Conservation (phyloP, 1,140 invertebrate species). For the Adelges cooleyi region DNA sequence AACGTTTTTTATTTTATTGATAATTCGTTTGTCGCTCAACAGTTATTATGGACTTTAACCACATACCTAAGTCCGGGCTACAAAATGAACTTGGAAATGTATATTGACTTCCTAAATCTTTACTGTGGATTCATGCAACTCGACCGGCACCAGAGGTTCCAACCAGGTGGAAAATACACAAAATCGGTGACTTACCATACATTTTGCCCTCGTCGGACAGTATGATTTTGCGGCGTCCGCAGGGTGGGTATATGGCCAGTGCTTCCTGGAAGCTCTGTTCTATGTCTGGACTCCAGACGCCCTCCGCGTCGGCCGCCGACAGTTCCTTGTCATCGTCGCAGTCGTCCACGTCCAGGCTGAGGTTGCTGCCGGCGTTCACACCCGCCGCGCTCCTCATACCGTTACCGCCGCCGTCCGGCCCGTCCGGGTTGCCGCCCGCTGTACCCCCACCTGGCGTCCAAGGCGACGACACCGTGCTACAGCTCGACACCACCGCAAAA, state of each 20-base stretch:
- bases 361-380: conserved; percentile 47
- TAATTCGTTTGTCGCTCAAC: too few species aligned
- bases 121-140: too few species aligned
- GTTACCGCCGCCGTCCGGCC: conserved; percentile 40
- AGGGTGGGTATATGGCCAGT: conserved; percentile 97
- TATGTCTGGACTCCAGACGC: conserved; percentile 99
- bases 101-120: too few species aligned
- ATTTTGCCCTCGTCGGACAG: conserved; percentile 99
- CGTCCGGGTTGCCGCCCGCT: conserved; percentile 54
- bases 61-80: too few species aligned
- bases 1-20: too few species aligned
- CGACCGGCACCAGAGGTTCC: too few species aligned
- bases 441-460: conserved; percentile 49
- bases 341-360: conserved; percentile 65
- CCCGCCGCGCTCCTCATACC: conserved; percentile 40
- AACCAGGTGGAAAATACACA: too few species aligned
- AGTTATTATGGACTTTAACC: too few species aligned
- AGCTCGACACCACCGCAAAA: conserved; percentile 55
- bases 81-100: too few species aligned
- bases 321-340: conserved; percentile 77
- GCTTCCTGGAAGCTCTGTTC: conserved; percentile 99
- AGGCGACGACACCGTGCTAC: conserved; percentile 72
- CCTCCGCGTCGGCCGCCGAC: conserved; percentile 91
- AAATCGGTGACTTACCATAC: conserved; percentile 80
- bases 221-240: conserved; percentile 97